Base-by-base conservation (phyloP, 1,140 invertebrate genomes). In the Aphelinus certus region DNA sequence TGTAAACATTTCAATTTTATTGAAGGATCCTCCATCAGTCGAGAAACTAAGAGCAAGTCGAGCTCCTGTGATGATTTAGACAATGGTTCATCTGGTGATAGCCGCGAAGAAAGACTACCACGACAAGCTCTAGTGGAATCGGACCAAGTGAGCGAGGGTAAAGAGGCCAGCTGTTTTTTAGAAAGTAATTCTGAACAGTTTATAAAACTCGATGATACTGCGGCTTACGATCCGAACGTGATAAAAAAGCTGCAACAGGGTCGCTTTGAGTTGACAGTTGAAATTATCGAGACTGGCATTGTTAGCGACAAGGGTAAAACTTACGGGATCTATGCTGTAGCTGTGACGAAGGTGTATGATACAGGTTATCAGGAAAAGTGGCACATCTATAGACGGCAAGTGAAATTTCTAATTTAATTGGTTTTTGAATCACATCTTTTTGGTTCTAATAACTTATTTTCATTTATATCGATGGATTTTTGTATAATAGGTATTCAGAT, bases 321-420 rank as follows among this genome's bases (percentile, higher is more conserved):
- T 1, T 97, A 95, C 85, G 96, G 96, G 0, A 93, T 97, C 71
- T 98, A 98, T 86, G 95, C 95, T 1, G 92, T 98, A 42, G 91
- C 94, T 46, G 95, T 97, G 0, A 92, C 89, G 1, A 91, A 93
- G 79, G 87, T 87, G 68, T 92, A 88, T 80, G 90, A 88, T 79
- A 91, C 89, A 76, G 91, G 90, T 3, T 92, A 91, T 79, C 89
- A 93, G 84, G 92, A 93, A 83, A 90, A 90, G 62, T 95, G 94
- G 94, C 94, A 95, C 79, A 92, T 95, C 73, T 95, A 95, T 80
- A 88, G 94, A 74, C 82, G 94, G 78, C 63, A 48, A 9, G 51
- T 53, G 4, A 9, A 6, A 4, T 53, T 6, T 60, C 58, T 60
- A 43, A 60, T 57, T 68, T 0, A 1, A 46, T 56, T 57, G 9